Base-by-base conservation (phyloP, 2,797 vertebrate genomes). In the Melopsittacus undulatus region DNA sequence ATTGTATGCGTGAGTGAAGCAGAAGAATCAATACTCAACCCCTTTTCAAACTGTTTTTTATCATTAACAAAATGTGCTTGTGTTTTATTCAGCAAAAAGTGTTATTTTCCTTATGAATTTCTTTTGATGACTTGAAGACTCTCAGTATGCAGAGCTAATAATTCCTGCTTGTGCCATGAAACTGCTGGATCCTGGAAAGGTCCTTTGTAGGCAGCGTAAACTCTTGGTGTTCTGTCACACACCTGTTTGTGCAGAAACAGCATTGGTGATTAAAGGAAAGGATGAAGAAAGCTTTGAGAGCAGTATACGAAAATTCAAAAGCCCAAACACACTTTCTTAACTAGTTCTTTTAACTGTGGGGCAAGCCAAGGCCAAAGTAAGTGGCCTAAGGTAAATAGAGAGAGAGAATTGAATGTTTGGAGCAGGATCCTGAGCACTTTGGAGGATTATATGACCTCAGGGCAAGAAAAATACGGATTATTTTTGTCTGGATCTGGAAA, bases 401-500 rank as follows among this genome's bases (percentile, higher is more conserved):
- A 22, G 43, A 36, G 13, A 46, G 40, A 88, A 94, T 76, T n/a
- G 38, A 82, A 40, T 36, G 70, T 54, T 82, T 5, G 11, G 86
- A 82, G 51, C 29, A 89, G 54, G 46, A 79, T 73, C 43, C 46
- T 61, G 63, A 76, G 36, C 1, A 1, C 59, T 73, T 26, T 22
- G 70, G 62, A 87, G 88, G 90, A 87, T 93, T 95, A 34, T 42
- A 29, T 14, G 54, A 84, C 56, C 80, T 84, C 57, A 79, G 70
- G 63, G 43, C 49, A 82, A 93, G 85, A 70, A 94, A 83, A 76
- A 45, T 32, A 16, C 0, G 0, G 70, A 95, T 95, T 95, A 93
- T 87, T 92, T 94, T 92, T 94, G 80, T 73, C 83, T 90, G 63
- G 63, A 73, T 59, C 54, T 95, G 49, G 83, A 93, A 91, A 95